Evolutionary conservation across 2,797 vertebrate genomes (phyloP).

Genomic region (Falco berigora): DNA sequence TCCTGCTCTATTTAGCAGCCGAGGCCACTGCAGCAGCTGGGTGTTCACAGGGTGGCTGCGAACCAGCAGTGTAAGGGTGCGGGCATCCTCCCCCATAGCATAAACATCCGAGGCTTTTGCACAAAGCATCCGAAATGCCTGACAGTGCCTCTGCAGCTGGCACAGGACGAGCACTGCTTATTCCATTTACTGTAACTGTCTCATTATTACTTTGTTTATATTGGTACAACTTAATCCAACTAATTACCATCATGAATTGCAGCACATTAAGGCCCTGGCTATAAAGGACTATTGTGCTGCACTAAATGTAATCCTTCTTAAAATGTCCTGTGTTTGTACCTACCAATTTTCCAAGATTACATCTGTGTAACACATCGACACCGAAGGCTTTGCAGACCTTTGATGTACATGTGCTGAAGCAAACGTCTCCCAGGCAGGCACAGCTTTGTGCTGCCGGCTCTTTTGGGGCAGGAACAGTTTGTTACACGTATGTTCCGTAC

Average conservation of each 20-base stretch:
- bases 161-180: neutral
- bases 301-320: neutral
- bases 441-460: neutral
- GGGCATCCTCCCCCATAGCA: neutral
- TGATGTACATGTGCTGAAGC: neutral
- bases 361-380: neutral
- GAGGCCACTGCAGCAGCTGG: neutral
- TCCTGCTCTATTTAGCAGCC: neutral
- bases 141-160: neutral
- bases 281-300: neutral
- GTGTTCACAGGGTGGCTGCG: neutral
- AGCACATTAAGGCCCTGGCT: neutral
- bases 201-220: neutral
- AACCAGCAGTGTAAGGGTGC: neutral
- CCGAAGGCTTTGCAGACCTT: neutral
- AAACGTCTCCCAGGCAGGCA: neutral
- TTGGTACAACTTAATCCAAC: conserved; percentile 1
- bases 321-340: neutral
- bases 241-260: neutral
- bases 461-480: neutral
- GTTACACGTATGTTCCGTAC: neutral
- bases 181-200: neutral
- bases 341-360: neutral
- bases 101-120: neutral
- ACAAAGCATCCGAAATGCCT: neutral